These are phyloP conservation scores for Hapalemur alaotrensis DNA, from an alignment of 2,797 vertebrate species.

Conservation along the genomic window DNA sequence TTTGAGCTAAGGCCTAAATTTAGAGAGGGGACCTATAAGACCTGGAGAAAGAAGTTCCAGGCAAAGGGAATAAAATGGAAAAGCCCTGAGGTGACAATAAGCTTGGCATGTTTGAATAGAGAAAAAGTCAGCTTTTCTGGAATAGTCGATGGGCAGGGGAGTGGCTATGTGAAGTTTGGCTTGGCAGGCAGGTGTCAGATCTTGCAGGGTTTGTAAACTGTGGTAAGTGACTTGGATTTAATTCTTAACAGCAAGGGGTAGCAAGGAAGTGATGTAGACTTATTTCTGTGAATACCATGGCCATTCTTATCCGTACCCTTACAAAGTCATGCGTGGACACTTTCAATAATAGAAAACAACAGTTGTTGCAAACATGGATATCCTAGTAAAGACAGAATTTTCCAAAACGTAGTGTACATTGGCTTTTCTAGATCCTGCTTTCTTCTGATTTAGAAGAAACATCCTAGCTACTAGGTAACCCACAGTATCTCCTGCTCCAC, in stretches of 20 bases:
- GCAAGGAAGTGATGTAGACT: not conserved
- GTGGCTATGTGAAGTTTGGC: not conserved
- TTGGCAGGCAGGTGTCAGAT: not conserved
- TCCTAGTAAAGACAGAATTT: not conserved
- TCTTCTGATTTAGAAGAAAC: not conserved
- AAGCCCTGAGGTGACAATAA: not conserved
- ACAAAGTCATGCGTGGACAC: not conserved
- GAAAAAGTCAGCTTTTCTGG: not conserved
- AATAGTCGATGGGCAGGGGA: not conserved
- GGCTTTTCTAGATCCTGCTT: not conserved
- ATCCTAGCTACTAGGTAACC: not conserved
- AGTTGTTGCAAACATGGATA: not conserved
- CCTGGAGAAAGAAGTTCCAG: not conserved
- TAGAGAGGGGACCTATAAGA: not conserved
- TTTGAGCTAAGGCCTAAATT: not conserved
- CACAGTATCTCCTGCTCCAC: too few relatives aligned
- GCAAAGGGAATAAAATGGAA: not conserved
- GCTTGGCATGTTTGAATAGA: not conserved
- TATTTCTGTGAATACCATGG: not conserved
- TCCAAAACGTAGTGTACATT: not conserved
- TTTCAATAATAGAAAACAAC: not conserved
- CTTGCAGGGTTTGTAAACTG: not conserved
- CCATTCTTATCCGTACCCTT: not conserved
- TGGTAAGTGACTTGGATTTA: conserved; percentile 14
- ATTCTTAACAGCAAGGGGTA: not conserved